Evolutionary conservation across 1,140 invertebrate species (phyloP).

Genomic region (Brachionus koreanus): DNA sequence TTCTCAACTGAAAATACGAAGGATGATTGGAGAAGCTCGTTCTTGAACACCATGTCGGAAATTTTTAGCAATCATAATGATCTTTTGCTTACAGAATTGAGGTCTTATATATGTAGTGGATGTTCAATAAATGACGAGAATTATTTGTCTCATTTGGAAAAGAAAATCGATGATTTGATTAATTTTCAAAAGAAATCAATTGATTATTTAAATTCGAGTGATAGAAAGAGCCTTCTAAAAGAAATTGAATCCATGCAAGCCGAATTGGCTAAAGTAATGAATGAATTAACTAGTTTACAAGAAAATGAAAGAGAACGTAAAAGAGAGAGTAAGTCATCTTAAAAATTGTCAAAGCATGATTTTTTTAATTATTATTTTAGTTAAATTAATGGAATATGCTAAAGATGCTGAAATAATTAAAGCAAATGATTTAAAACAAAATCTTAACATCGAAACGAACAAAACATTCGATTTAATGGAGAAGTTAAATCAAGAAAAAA

Average conservation of each 20-base stretch:
- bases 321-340: neutral
- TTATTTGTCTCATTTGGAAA: neutral
- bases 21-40: neutral
- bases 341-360: neutral
- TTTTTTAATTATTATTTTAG: neutral
- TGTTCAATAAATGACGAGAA: neutral
- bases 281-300: neutral
- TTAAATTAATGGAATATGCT: slow-evolving; percentile 41
- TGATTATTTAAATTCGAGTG: slow-evolving; percentile 12
- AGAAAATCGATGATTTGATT: slow-evolving; percentile 1
- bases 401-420: slow-evolving; percentile 40
- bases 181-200: neutral
- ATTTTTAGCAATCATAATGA: slow-evolving; percentile 22
- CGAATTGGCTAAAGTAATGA: neutral
- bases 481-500: slow-evolving; percentile 40
- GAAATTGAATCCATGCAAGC: neutral
- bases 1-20: neutral
- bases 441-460: slow-evolving; percentile 3
- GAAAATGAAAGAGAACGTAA: slow-evolving; percentile 17
- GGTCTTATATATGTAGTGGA: neutral
- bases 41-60: neutral
- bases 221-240: neutral
- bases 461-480: slow-evolving; percentile 30
- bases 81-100: neutral
- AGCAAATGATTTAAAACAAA: slow-evolving; percentile 34